A percentile compares a stretch with the other conserved stretches of the same genome.
Evolutionary conservation across 2,113 vertebrate species (phyloP).

Genomic region (Halcyon senegalensis): DNA sequence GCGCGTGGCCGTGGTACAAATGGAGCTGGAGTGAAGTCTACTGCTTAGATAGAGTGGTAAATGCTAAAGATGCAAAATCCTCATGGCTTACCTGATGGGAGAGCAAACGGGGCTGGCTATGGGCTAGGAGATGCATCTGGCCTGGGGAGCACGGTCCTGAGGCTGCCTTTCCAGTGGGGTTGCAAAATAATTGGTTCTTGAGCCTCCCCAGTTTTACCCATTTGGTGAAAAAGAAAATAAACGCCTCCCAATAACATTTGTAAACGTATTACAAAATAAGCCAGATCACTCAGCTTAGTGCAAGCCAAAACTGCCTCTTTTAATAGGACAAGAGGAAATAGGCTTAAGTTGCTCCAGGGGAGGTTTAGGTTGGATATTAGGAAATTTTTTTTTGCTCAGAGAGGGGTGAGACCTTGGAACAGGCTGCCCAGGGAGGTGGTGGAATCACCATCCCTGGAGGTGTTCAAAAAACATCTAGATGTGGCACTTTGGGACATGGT

Average conservation of each 20-base stretch:
- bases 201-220: neutral
- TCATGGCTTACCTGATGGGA: neutral
- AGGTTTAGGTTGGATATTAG: too few species aligned
- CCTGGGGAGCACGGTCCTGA: neutral
- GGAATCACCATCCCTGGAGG: too few species aligned
- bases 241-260: rapidly evolving
- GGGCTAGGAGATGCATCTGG: neutral
- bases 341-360: too few species aligned
- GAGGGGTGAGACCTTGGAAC: too few species aligned
- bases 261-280: neutral
- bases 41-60: neutral
- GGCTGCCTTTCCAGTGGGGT: neutral
- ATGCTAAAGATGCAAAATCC: neutral
- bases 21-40: neutral
- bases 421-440: too few species aligned
- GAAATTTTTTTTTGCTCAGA: too few species aligned
- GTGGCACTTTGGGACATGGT: too few species aligned
- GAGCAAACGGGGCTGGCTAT: neutral
- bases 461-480: too few species aligned
- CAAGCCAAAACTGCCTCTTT: neutral
- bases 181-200: neutral
- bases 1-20: neutral
- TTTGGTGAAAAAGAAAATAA: neutral
- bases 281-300: neutral
- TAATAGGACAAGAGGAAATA: neutral